phyloP scores from a whole-genome alignment of 2,113 vertebrate species.

The Acrocephalus arundinaceus region DNA sequence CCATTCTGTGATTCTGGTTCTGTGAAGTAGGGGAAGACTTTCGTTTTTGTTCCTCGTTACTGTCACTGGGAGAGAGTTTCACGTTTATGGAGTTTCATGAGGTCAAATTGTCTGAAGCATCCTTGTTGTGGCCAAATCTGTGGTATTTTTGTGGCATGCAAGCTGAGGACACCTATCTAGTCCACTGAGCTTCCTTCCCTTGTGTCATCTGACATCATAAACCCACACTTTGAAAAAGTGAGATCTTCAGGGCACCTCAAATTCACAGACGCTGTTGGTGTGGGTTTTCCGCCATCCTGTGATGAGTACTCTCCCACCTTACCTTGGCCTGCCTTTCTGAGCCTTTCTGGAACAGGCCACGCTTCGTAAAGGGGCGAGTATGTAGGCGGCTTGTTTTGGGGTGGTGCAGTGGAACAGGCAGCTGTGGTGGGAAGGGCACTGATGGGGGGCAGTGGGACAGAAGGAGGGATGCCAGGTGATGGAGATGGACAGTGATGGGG shows the following conservation, averaged over 20 bases:
- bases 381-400: neutral
- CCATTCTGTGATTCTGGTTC: neutral
- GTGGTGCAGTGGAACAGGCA: neutral
- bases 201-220: rapidly evolving
- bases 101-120: neutral
- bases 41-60: neutral
- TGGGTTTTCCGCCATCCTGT: rapidly evolving
- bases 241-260: rapidly evolving
- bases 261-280: rapidly evolving
- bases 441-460: neutral
- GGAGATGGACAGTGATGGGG: too few relatives aligned
- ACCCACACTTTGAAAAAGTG: rapidly evolving
- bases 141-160: neutral
- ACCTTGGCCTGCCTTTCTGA: neutral
- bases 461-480: rapidly evolving
- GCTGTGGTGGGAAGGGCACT: neutral
- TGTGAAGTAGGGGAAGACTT: neutral
- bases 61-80: neutral
- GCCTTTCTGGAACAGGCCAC: neutral
- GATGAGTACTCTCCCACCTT: neutral
- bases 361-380: rapidly evolving
- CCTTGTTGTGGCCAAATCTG: neutral
- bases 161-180: neutral
- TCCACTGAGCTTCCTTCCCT: neutral
- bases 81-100: neutral